These are phyloP conservation scores for Lepidochrysops patricia DNA, from an alignment of 2,888 invertebrate species.

Conservation along the genomic window DNA sequence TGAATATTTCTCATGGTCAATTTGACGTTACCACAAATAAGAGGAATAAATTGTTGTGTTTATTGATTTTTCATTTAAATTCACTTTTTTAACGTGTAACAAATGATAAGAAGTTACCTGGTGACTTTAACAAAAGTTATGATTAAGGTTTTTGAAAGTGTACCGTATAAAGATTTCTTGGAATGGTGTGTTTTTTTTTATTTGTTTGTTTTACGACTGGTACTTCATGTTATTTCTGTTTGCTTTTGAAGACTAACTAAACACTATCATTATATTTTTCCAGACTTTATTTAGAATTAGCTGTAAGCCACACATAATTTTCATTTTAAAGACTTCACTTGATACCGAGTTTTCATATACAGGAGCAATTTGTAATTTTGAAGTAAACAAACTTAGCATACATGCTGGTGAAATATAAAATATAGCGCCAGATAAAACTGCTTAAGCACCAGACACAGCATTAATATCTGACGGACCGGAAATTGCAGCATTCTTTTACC, in stretches of 20 bases:
- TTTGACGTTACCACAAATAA: slow-evolving; percentile 50
- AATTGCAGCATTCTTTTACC: slow-evolving; percentile 26
- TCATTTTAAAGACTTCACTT: background rate
- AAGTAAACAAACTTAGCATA: background rate
- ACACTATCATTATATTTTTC: too few relatives aligned
- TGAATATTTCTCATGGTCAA: slow-evolving; percentile 61
- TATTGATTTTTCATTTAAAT: slow-evolving; percentile 59
- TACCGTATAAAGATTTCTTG: background rate
- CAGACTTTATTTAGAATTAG: too few relatives aligned
- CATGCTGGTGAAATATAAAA: slow-evolving; percentile 1
- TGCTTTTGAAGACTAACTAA: too few relatives aligned
- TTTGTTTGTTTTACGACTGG: background rate
- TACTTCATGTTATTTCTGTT: background rate
- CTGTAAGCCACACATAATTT: background rate
- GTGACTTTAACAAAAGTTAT: background rate
- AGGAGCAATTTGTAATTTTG: background rate
- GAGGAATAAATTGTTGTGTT: slow-evolving; percentile 27
- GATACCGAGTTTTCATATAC: background rate
- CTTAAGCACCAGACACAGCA: slow-evolving; percentile 5
- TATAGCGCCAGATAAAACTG: slow-evolving; percentile 10
- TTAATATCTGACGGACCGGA: slow-evolving; percentile 12
- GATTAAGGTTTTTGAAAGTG: background rate
- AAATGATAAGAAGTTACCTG: background rate
- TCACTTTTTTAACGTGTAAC: slow-evolving; percentile 20
- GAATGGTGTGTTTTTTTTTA: background rate